A percentile compares a stretch with the other conserved stretches of the same genome.
Evolutionary conservation across 2,888 invertebrate genomes (phyloP).

Genomic region (Silvanus unidentatus): DNA sequence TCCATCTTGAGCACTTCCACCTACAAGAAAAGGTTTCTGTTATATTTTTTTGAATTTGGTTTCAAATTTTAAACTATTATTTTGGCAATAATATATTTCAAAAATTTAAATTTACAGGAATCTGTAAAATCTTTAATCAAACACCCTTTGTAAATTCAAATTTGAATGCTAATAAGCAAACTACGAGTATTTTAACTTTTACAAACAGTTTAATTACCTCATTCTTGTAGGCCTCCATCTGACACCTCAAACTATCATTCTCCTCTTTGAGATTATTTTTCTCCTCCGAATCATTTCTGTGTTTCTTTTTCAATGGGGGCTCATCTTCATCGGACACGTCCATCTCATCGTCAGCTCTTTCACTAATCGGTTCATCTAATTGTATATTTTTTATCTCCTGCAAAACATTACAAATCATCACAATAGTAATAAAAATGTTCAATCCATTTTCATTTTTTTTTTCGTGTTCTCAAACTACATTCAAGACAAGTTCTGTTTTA

Average conservation of each 20-base stretch:
- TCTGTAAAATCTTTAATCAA: too few relatives aligned
- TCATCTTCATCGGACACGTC: constrained; percentile 77
- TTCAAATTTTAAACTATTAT: not conserved
- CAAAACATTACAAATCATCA: constrained; percentile 22
- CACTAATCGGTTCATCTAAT: constrained; percentile 54
- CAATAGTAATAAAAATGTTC: not conserved
- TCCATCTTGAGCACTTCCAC: constrained; percentile 82
- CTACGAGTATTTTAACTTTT: too few relatives aligned
- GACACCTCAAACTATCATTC: constrained; percentile 84
- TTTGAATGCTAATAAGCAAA: too few relatives aligned
- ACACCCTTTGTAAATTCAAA: too few relatives aligned
- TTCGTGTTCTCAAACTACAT: not conserved
- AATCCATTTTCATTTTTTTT: not conserved
- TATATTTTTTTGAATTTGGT: not conserved
- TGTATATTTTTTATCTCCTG: constrained; percentile 67
- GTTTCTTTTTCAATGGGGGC: constrained; percentile 37
- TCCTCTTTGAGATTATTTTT: constrained; percentile 60
- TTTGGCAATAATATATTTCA: too few relatives aligned
- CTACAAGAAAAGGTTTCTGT: too few relatives aligned
- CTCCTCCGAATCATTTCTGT: constrained; percentile 32
- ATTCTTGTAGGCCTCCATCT: constrained; percentile 89
- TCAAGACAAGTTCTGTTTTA: not conserved
- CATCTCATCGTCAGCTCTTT: constrained; percentile 77
- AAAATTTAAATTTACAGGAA: too few relatives aligned
- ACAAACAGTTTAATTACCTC: constrained; percentile 58